Conservation (phyloP, 2,113 vertebrate species). For the Podarcis cretensis region DNA sequence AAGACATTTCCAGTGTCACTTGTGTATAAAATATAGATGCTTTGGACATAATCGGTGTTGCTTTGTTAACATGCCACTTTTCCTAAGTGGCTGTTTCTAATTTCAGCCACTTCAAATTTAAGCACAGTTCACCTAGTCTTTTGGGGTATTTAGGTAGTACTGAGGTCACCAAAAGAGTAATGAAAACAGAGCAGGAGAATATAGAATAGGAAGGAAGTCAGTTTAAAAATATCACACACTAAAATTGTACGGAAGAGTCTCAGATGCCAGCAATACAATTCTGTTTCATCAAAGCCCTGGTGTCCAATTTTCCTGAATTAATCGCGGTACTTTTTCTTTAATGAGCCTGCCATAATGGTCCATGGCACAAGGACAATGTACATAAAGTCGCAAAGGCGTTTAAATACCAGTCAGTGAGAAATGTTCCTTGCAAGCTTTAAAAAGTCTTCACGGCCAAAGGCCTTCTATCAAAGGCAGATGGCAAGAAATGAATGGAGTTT, state of each 20-base stretch:
- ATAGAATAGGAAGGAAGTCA: not conserved
- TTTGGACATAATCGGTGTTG: not conserved
- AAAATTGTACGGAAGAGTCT: not conserved
- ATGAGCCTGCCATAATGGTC: conserved; percentile 37
- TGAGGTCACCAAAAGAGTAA: conserved; percentile 27
- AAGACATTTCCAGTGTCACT: not conserved
- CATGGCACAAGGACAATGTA: conserved; percentile 44
- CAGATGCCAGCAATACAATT: not conserved
- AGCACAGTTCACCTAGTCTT: conserved; percentile 50
- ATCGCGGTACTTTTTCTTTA: conserved; percentile 44
- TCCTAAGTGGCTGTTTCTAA: conserved; percentile 40
- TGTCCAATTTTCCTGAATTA: conserved; percentile 43
- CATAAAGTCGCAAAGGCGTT: conserved; percentile 62
- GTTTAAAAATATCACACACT: conserved; percentile 13
- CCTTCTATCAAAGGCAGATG: conserved; percentile 56
- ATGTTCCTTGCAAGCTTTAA: conserved; percentile 48
- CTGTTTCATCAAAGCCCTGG: conserved; percentile 27
- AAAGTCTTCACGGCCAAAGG: conserved; percentile 20
- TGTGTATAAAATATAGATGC: conserved; percentile 4
- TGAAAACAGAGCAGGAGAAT: conserved; percentile 22
- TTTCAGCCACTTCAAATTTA: conserved; percentile 45
- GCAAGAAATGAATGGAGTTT: conserved; percentile 39
- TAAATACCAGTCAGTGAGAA: conserved; percentile 41
- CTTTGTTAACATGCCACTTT: conserved; percentile 27
- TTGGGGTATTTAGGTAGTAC: conserved; percentile 30